phyloP scores from a whole-genome alignment of 92 coral and sea anemone species.

The Heteractis magnifica region DNA sequence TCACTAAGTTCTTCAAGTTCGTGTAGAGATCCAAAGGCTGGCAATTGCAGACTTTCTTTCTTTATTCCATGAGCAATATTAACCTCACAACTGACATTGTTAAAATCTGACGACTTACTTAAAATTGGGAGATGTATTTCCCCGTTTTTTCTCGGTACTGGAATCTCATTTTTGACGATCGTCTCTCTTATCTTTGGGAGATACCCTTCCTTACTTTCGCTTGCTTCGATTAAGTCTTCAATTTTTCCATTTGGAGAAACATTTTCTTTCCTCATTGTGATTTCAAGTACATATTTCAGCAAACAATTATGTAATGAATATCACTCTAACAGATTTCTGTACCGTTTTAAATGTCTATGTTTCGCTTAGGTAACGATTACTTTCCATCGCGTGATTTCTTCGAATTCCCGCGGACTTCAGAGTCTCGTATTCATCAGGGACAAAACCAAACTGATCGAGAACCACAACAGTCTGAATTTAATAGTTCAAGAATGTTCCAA shows the following conservation, averaged over 20 bases:
- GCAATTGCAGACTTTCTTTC: conserved; percentile 24
- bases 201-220: not conserved
- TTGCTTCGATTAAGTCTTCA: not conserved
- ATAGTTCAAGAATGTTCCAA: too few relatives aligned
- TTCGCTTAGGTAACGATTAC: too few relatives aligned
- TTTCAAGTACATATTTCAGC: not conserved
- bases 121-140: not conserved
- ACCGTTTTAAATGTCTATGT: not conserved
- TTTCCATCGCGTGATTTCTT: too few relatives aligned
- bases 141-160: not conserved
- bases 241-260: not conserved
- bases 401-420: too few relatives aligned
- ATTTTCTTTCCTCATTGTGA: not conserved
- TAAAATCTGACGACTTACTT: not conserved
- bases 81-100: not conserved
- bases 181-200: not conserved
- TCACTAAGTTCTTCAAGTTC: not conserved
- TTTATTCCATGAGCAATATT: not conserved
- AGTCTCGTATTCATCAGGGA: too few relatives aligned
- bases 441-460: too few relatives aligned
- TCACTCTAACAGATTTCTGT: too few relatives aligned
- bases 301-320: not conserved
- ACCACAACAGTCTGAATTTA: too few relatives aligned
- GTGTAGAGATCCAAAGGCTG: conserved; percentile 43
- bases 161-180: not conserved